These are phyloP conservation scores for Theocolax elegans DNA, from an alignment of 1,140 invertebrate species.

Conservation along the genomic window DNA sequence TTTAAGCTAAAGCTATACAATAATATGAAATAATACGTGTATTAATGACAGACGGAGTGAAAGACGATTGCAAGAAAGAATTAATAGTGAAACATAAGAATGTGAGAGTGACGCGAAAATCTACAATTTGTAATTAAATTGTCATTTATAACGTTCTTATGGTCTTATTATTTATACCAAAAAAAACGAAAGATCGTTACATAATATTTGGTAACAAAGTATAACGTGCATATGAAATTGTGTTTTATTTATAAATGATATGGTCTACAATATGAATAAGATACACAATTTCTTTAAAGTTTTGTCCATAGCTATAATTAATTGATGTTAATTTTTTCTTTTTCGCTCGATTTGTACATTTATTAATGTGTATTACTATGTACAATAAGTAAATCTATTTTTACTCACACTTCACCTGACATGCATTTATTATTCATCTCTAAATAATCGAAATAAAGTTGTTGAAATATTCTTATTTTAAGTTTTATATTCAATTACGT, in stretches of 20 bases:
- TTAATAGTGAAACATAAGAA: slow-evolving; percentile 23
- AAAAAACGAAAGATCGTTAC: slow-evolving; percentile 5
- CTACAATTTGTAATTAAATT: slow-evolving; percentile 41
- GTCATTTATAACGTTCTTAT: slow-evolving; percentile 34
- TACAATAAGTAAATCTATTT: slow-evolving; percentile 40
- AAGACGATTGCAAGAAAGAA: slow-evolving; percentile 30
- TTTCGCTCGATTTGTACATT: slow-evolving; percentile 36
- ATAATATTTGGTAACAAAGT: slow-evolving; percentile 15
- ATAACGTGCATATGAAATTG: slow-evolving; percentile 11
- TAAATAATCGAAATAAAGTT: too few relatives aligned
- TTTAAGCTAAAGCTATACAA: slow-evolving; percentile 34
- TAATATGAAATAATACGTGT: slow-evolving; percentile 31
- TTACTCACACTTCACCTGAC: slow-evolving; percentile 17
- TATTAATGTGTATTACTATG: slow-evolving; percentile 36
- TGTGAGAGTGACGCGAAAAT: slow-evolving; percentile 24
- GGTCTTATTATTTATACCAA: slow-evolving; percentile 35
- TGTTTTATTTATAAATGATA: slow-evolving; percentile 16
- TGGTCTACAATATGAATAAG: not conserved
- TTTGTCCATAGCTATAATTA: slow-evolving; percentile 27
- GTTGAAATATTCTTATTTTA: too few relatives aligned
- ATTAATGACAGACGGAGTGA: slow-evolving; percentile 31
- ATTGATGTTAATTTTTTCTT: slow-evolving; percentile 15
- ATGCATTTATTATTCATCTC: slow-evolving; percentile 29
- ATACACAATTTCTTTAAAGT: slow-evolving; percentile 21
- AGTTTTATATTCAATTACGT: too few relatives aligned